phyloP scores from a whole-genome alignment of 2,888 invertebrate genomes.

The Ochropleura leucogaster region DNA sequence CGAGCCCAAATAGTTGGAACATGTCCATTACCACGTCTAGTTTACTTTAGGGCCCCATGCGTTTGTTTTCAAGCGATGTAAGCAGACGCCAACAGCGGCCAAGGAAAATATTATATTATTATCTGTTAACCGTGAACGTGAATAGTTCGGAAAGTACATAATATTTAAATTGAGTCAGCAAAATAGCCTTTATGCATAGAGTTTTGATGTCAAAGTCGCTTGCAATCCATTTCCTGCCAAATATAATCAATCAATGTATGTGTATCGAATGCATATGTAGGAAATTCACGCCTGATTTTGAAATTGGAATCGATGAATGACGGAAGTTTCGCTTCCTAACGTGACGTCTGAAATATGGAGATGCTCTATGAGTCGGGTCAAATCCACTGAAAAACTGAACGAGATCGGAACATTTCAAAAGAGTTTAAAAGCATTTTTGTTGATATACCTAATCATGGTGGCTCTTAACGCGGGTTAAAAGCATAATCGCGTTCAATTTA shows the following conservation, averaged over 20 bases:
- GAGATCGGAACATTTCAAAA: background rate
- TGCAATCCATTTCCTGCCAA: background rate
- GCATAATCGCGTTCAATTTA: too few species aligned
- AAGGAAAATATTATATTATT: conserved; percentile 58
- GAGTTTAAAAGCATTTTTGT: background rate
- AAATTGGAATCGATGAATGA: conserved; percentile 23
- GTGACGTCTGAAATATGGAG: background rate
- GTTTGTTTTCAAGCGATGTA: conserved; percentile 69
- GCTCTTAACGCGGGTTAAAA: background rate
- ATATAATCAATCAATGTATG: background rate
- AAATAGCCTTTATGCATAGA: background rate
- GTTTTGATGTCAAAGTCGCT: background rate
- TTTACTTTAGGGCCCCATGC: conserved; percentile 73
- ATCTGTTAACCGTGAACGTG: conserved; percentile 48
- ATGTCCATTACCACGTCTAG: conserved; percentile 75
- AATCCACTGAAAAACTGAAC: background rate
- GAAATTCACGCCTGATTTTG: conserved; percentile 5
- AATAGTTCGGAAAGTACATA: conserved; percentile 28
- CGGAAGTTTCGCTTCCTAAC: conserved; percentile 1
- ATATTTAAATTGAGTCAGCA: conserved; percentile 28
- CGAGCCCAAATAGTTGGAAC: conserved; percentile 65
- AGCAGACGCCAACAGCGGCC: conserved; percentile 47
- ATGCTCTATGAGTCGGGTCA: background rate
- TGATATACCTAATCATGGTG: background rate
- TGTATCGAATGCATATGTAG: background rate